These are phyloP conservation scores for Aelia acuminata DNA, from an alignment of 2,888 invertebrate species.

Conservation along the genomic window DNA sequence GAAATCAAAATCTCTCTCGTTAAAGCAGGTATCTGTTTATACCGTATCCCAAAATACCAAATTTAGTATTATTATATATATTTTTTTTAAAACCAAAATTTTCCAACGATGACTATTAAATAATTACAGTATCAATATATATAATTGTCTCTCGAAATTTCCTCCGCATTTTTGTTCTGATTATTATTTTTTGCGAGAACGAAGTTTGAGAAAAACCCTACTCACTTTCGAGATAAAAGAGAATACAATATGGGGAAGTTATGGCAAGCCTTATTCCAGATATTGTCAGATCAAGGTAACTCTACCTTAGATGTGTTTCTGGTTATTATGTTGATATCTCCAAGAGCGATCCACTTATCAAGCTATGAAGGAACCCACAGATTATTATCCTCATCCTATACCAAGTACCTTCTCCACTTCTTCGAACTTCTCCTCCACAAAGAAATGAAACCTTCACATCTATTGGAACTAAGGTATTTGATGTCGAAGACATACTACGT, in stretches of 20 bases:
- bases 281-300: not conserved
- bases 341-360: conserved; percentile 9
- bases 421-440: not conserved
- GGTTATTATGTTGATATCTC: not conserved
- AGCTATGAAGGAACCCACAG: not conserved
- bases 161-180: not conserved
- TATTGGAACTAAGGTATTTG: not conserved
- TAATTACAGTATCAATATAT: not conserved
- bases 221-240: not conserved
- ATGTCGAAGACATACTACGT: not conserved
- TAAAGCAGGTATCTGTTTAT: too few relatives aligned
- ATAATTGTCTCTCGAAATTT: not conserved
- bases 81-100: too few relatives aligned
- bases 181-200: not conserved
- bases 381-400: not conserved
- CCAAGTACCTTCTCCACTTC: not conserved
- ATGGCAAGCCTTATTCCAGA: not conserved
- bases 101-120: too few relatives aligned
- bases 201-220: not conserved
- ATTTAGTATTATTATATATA: too few relatives aligned
- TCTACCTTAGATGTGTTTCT: not conserved
- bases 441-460: not conserved
- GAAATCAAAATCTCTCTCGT: too few relatives aligned
- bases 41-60: too few relatives aligned
- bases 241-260: not conserved